These are phyloP conservation scores for Drosophila recens DNA, from an alignment of 2,888 invertebrate genomes.

Conservation along the genomic window DNA sequence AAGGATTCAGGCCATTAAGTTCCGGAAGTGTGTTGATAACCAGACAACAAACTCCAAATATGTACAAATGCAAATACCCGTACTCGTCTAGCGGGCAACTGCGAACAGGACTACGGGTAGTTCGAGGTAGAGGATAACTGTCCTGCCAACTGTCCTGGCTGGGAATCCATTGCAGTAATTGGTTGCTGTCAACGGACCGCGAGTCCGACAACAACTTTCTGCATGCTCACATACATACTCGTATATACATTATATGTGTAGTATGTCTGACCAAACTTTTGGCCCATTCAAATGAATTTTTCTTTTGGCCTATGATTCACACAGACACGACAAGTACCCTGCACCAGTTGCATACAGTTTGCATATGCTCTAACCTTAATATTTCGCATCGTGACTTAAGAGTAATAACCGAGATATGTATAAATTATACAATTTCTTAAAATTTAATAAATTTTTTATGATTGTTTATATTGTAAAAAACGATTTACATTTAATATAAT, in stretches of 20 bases:
- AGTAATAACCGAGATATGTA: too few relatives aligned
- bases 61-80: slow-evolving; percentile 38
- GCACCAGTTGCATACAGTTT: not conserved
- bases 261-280: slow-evolving; percentile 39
- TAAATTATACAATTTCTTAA: too few relatives aligned
- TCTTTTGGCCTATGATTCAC: not conserved
- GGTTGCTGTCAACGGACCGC: slow-evolving; percentile 42
- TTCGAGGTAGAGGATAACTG: slow-evolving; percentile 8
- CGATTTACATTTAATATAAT: too few relatives aligned
- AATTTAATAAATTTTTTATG: too few relatives aligned
- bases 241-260: too few relatives aligned
- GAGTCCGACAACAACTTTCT: slow-evolving; percentile 33
- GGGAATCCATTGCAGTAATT: slow-evolving; percentile 66
- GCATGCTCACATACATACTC: too few relatives aligned
- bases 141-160: slow-evolving; percentile 42
- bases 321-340: slow-evolving; percentile 1
- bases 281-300: slow-evolving; percentile 16
- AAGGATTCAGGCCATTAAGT: slow-evolving; percentile 85
- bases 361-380: not conserved
- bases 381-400: too few relatives aligned
- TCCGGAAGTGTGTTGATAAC: slow-evolving; percentile 83
- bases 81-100: slow-evolving; percentile 11
- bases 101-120: not conserved
- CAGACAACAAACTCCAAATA: slow-evolving; percentile 76
- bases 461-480: too few relatives aligned